Evolutionary conservation across 2,797 vertebrate species (phyloP).

Genomic region (Pelodytes ibericus): DNA sequence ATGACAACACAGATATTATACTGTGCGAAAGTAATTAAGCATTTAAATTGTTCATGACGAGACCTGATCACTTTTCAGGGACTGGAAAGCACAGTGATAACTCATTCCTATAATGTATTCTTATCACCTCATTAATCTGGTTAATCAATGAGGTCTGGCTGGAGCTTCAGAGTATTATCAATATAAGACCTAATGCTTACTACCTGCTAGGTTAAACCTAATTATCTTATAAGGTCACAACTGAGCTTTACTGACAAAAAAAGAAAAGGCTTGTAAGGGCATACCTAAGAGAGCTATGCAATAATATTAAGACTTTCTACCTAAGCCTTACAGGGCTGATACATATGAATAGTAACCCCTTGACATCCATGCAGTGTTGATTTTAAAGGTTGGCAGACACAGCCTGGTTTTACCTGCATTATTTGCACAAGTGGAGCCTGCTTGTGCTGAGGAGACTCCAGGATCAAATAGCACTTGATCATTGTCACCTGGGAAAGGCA

Average conservation of each 20-base stretch:
- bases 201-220: constrained; percentile 9
- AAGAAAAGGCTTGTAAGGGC: neutral
- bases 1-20: too few species aligned
- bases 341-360: too few species aligned
- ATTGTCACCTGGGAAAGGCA: too few species aligned
- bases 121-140: constrained; percentile 40
- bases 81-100: constrained; percentile 10
- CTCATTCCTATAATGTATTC: constrained; percentile 22
- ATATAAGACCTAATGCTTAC: constrained; percentile 2
- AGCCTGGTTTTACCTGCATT: too few species aligned
- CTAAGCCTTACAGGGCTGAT: too few species aligned
- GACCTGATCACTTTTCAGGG: constrained; percentile 1
- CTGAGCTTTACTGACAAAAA: neutral
- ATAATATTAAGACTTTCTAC: too few species aligned
- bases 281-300: neutral
- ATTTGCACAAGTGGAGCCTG: too few species aligned
- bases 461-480: too few species aligned
- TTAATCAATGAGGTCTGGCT: constrained; percentile 38
- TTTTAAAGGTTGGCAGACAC: too few species aligned
- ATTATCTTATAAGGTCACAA: constrained; percentile 21
- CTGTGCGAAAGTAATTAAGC: constrained; percentile 10
- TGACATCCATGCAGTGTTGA: too few species aligned
- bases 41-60: constrained; percentile 1
- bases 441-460: too few species aligned
- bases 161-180: constrained; percentile 10